Percentiles rank a stretch among this genome's conserved stretches.
These are phyloP conservation scores for Microtus richardsoni DNA, from an alignment of 2,113 vertebrate species.

Conservation along the genomic window DNA sequence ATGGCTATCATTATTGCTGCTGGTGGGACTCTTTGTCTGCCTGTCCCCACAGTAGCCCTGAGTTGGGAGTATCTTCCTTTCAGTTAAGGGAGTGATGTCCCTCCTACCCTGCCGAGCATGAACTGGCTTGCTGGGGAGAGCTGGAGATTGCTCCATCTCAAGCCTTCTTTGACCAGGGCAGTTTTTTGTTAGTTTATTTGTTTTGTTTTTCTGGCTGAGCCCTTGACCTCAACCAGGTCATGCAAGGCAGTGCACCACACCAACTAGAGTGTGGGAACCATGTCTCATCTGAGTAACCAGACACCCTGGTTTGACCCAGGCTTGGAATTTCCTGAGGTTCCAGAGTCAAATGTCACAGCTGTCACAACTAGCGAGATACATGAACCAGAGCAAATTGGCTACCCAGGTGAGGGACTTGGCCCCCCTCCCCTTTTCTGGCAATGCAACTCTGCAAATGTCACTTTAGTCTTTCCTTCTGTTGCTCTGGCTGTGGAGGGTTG, in stretches of 20 bases:
- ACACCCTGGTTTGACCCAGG: fast-evolving
- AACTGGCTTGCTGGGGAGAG: background rate
- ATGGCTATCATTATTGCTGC: no score
- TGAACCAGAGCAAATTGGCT: fast-evolving
- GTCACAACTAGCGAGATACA: fast-evolving
- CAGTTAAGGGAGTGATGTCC: background rate
- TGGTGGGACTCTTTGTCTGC: no score
- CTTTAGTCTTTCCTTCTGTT: background rate
- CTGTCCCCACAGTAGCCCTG: background rate
- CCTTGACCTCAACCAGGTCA: background rate
- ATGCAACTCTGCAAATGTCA: fast-evolving
- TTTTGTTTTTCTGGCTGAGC: background rate
- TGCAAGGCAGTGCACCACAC: background rate
- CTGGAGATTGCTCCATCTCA: fast-evolving
- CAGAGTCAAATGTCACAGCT: background rate
- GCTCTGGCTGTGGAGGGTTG: background rate
- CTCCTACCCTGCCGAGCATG: no score
- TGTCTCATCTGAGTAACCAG: background rate
- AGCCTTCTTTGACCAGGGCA: background rate
- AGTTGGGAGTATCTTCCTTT: background rate
- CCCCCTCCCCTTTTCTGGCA: background rate
- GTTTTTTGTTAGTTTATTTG: background rate
- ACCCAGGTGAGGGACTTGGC: background rate
- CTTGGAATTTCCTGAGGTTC: background rate
- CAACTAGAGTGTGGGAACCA: fast-evolving